Evolutionary conservation across 2,888 invertebrate genomes (phyloP).

Genomic region (Mesochorus sp.): DNA sequence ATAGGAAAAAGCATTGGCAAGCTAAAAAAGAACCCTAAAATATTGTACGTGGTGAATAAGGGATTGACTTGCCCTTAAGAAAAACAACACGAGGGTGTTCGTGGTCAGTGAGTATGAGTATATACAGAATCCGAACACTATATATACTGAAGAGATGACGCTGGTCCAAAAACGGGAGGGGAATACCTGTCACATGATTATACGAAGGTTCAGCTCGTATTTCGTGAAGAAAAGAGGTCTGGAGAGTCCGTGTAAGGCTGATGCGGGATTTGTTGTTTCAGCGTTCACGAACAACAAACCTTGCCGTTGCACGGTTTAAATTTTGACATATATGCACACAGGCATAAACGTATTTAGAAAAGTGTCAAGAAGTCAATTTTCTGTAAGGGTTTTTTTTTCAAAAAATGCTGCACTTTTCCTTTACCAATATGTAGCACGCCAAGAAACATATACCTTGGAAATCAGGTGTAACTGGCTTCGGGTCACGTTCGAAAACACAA

Average conservation of each 20-base stretch:
- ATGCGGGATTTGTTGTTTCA: slow-evolving; percentile 73
- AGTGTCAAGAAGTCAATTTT: slow-evolving; percentile 71
- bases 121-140: slow-evolving; percentile 13
- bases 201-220: slow-evolving; percentile 57
- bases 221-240: slow-evolving; percentile 51
- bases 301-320: slow-evolving; percentile 27
- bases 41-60: slow-evolving; percentile 14
- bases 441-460: slow-evolving; percentile 61
- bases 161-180: slow-evolving; percentile 34
- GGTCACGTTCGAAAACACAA: slow-evolving; percentile 76
- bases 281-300: slow-evolving; percentile 71
- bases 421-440: slow-evolving; percentile 13
- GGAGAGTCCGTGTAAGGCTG: slow-evolving; percentile 28
- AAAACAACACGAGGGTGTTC: slow-evolving; percentile 54
- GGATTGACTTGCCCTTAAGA: slow-evolving; percentile 57
- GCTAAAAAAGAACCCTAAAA: not conserved
- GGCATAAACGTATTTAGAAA: not conserved
- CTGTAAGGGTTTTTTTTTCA: slow-evolving; percentile 43
- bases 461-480: slow-evolving; percentile 71
- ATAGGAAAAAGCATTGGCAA: not conserved
- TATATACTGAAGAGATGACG: not conserved
- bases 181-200: slow-evolving; percentile 64
- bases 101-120: not conserved
- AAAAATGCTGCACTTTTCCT: slow-evolving; percentile 24
- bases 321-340: slow-evolving; percentile 2